phyloP scores from a whole-genome alignment of 2,797 vertebrate species.

The Acropternis orthonyx region DNA sequence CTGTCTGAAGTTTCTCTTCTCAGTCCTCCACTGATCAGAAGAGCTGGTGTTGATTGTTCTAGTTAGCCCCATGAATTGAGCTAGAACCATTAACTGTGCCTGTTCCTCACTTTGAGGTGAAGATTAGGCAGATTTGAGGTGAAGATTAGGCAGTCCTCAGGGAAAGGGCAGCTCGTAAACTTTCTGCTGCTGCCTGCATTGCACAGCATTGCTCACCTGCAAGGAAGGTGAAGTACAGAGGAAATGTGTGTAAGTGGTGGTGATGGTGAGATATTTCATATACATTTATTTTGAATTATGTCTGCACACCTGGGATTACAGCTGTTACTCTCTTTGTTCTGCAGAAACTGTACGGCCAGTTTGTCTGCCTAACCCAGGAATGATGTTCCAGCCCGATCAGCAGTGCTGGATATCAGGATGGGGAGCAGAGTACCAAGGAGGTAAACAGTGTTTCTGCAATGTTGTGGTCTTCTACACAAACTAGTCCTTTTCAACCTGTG shows the following conservation, averaged over 20 bases:
- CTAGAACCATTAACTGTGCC: background rate
- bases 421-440: slow-evolving; percentile 80
- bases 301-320: background rate
- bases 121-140: background rate
- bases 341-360: slow-evolving; percentile 73
- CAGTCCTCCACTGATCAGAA: background rate
- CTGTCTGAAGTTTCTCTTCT: background rate
- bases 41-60: background rate
- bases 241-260: background rate
- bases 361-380: slow-evolving; percentile 84
- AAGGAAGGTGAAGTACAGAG: background rate
- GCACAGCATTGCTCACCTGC: background rate
- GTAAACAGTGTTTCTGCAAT: slow-evolving; percentile 53
- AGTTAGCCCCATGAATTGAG: background rate
- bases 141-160: background rate
- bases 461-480: background rate
- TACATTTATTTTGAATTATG: background rate
- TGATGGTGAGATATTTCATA: background rate
- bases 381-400: slow-evolving; percentile 69
- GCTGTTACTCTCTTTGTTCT: background rate
- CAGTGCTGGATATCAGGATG: slow-evolving; percentile 83
- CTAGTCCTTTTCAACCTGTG: background rate
- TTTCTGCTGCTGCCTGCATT: background rate
- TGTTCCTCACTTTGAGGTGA: background rate
- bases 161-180: background rate